phyloP scores from a whole-genome alignment of 2,113 vertebrate species.

The Malurus elegans region DNA sequence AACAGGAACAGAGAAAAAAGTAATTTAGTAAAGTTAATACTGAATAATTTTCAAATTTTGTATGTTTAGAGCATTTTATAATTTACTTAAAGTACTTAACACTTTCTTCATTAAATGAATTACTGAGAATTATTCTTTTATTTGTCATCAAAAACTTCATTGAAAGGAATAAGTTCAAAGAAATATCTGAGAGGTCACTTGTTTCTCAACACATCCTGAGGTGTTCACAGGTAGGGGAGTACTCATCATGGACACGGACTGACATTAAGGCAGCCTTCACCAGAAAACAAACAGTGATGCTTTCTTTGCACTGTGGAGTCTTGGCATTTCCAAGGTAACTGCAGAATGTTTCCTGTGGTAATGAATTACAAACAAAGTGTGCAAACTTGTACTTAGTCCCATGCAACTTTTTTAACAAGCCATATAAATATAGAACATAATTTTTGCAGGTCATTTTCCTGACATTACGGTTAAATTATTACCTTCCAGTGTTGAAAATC shows the following conservation, averaged over 20 bases:
- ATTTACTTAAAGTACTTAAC: background rate
- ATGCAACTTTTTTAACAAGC: background rate
- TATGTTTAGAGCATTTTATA: background rate
- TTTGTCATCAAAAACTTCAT: background rate
- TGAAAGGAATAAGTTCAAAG: background rate
- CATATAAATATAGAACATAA: background rate
- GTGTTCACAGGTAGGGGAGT: background rate
- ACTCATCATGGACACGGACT: accelerated
- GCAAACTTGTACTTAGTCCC: background rate
- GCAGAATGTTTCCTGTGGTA: background rate
- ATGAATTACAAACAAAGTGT: background rate
- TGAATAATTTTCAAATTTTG: background rate
- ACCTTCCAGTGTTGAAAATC: background rate
- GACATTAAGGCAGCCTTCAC: background rate
- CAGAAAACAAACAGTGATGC: background rate
- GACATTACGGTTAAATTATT: background rate
- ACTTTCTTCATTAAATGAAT: background rate
- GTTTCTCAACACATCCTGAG: background rate
- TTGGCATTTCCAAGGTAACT: background rate
- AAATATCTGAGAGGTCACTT: background rate
- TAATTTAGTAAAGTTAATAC: background rate
- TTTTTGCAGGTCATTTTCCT: background rate
- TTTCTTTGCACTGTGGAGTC: background rate
- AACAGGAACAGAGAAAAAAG: background rate
- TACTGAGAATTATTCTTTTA: background rate